Evolutionary conservation across 30 jellyfish, hydroid and myxozoan species (phyloP).

Genomic region (Aurelia coerulea): DNA sequence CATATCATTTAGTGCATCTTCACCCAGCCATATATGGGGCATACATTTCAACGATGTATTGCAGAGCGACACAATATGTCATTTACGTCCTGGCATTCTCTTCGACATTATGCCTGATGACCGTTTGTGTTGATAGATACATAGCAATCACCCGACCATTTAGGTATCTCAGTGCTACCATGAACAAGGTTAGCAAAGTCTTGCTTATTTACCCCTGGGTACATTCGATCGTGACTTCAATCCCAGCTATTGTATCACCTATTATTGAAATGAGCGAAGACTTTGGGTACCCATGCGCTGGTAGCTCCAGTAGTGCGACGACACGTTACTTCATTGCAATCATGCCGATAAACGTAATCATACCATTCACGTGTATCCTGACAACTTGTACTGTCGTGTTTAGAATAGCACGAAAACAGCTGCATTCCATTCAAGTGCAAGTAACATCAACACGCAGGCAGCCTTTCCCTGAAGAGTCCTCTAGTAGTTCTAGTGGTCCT

Average conservation of each 20-base stretch:
- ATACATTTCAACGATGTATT: constrained; percentile 16
- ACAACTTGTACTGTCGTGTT: constrained; percentile 52
- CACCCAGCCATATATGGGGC: constrained; percentile 27
- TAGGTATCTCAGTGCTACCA: constrained; percentile 11
- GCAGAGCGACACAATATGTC: constrained; percentile 64
- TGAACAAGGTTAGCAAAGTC: constrained; percentile 4
- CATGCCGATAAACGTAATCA: constrained; percentile 36
- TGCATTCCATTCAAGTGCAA: constrained; percentile 36
- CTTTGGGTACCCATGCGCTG: constrained; percentile 69
- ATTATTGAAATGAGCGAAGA: constrained; percentile 1
- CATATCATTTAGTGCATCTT: constrained; percentile 70
- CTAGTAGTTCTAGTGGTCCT: neutral
- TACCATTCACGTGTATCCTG: constrained; percentile 50
- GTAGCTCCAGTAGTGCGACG: constrained; percentile 13
- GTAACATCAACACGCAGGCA: constrained; percentile 11
- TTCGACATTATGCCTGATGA: constrained; percentile 55
- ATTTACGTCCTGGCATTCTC: constrained; percentile 65
- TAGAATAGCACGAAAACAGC: constrained; percentile 67
- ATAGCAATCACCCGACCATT: constrained; percentile 66
- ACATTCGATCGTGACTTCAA: constrained; percentile 43
- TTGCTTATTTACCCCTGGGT: constrained; percentile 71
- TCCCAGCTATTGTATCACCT: constrained; percentile 26
- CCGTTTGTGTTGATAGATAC: constrained; percentile 71
- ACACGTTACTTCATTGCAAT: constrained; percentile 8
- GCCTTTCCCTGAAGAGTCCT: neutral